These are phyloP conservation scores for Alaudala cheleensis DNA, from an alignment of 2,113 vertebrate genomes.

Conservation along the genomic window DNA sequence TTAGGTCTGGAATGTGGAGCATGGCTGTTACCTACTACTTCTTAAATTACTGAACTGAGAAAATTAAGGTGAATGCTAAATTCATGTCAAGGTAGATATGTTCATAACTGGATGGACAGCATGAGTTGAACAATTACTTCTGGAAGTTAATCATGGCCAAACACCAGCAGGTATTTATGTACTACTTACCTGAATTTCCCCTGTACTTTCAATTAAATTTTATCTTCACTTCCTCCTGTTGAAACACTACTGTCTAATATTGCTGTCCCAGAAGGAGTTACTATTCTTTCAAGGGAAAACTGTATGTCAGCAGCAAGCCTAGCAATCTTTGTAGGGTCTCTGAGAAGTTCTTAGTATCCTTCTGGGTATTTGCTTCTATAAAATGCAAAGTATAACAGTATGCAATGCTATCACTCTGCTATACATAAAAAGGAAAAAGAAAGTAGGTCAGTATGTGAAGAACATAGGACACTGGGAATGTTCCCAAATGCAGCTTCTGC, in stretches of 20 bases:
- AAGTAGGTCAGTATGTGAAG: not conserved
- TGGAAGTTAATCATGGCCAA: not conserved
- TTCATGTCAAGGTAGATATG: not conserved
- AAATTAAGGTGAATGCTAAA: not conserved
- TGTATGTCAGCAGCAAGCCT: not conserved
- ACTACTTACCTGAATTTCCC: not conserved
- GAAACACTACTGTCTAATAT: not conserved
- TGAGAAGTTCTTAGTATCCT: not conserved
- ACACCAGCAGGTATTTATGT: not conserved
- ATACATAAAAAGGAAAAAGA: not conserved
- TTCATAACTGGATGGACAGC: not conserved
- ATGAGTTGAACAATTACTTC: not conserved
- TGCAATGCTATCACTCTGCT: not conserved
- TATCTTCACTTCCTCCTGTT: not conserved
- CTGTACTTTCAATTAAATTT: conserved; percentile 25
- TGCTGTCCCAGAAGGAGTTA: not conserved
- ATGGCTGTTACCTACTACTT: not conserved
- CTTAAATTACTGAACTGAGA: not conserved
- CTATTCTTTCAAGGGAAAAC: not conserved
- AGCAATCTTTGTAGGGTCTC: not conserved
- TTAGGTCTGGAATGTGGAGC: not conserved
- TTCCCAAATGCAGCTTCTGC: not conserved
- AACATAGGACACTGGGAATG: not conserved
- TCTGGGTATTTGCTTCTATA: not conserved
- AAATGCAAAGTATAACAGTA: not conserved